Conservation (phyloP, 2,113 vertebrate species). For the Coregonus clupeaformis region DNA sequence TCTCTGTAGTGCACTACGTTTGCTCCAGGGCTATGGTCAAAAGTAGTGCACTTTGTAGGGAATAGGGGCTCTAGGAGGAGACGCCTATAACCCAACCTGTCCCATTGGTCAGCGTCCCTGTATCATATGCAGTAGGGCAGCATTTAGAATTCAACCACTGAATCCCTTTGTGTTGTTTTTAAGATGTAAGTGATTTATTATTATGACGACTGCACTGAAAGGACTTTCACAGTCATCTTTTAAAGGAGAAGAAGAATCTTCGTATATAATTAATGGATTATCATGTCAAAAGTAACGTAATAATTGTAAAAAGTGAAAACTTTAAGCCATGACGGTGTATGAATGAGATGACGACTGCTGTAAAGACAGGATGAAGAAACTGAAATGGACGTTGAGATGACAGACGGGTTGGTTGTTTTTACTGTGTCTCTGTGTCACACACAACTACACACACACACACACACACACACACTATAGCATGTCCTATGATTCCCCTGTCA, state of each 20-base stretch:
- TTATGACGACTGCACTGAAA: conserved; percentile 49
- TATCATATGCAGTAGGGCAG: too few relatives aligned
- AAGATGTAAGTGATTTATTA: conserved; percentile 79
- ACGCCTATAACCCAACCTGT: too few relatives aligned
- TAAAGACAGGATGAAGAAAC: too few relatives aligned
- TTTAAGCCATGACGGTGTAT: too few relatives aligned
- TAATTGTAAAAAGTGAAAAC: too few relatives aligned
- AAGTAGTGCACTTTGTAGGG: too few relatives aligned
- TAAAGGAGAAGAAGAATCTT: conserved; percentile 79
- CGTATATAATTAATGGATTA: conserved; percentile 51
- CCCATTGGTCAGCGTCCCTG: too few relatives aligned
- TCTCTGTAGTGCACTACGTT: not conserved
- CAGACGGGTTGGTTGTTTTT: too few relatives aligned
- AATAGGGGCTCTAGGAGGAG: too few relatives aligned
- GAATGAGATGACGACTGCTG: too few relatives aligned
- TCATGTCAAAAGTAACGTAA: conserved; percentile 72
- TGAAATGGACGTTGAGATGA: too few relatives aligned
- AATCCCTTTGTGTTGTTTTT: conserved; percentile 48
- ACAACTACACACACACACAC: not conserved
- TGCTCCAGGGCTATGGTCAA: not conserved
- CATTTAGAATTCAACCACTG: not conserved
- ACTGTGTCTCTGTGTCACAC: too few relatives aligned
- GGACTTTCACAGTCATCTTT: conserved; percentile 62
- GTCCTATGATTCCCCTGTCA: not conserved
- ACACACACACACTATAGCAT: not conserved